Evolutionary conservation across 2,888 invertebrate genomes (phyloP).

Genomic region (Caenorhabditis plicata): DNA sequence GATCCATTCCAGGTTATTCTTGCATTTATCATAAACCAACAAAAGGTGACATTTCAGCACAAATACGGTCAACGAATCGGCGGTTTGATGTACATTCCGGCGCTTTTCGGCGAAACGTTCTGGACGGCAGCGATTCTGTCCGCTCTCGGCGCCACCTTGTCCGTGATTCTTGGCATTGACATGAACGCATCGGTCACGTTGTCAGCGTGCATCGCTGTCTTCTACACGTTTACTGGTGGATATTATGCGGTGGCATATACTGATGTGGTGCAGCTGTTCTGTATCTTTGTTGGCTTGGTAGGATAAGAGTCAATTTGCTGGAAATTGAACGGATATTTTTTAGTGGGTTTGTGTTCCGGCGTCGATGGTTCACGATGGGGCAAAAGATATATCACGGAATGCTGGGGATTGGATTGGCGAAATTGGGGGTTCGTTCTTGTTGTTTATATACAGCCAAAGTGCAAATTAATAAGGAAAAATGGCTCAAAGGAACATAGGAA

Average conservation of each 20-base stretch:
- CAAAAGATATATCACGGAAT: constrained; percentile 74
- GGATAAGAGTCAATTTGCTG: constrained; percentile 29
- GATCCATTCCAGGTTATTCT: constrained; percentile 76
- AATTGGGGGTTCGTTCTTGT: too few species aligned
- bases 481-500: too few species aligned
- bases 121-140: constrained; percentile 98
- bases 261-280: constrained; percentile 94
- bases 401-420: constrained; percentile 84
- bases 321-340: constrained; percentile 38
- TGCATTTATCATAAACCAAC: background rate
- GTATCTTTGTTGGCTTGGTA: constrained; percentile 91
- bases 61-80: constrained; percentile 96
- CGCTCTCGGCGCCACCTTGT: constrained; percentile 90
- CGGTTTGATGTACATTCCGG: constrained; percentile 89
- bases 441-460: too few species aligned
- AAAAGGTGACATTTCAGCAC: constrained; percentile 73
- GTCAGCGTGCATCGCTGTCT: constrained; percentile 91
- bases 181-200: constrained; percentile 88
- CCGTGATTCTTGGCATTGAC: constrained; percentile 94
- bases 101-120: constrained; percentile 94
- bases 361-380: constrained; percentile 85
- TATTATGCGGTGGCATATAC: constrained; percentile 98
- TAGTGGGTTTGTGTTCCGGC: constrained; percentile 96
- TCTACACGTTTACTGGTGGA: constrained; percentile 84
- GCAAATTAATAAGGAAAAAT: too few species aligned